Base-by-base conservation (phyloP, 2,888 invertebrate species). In the Phyllotreta striolata region DNA sequence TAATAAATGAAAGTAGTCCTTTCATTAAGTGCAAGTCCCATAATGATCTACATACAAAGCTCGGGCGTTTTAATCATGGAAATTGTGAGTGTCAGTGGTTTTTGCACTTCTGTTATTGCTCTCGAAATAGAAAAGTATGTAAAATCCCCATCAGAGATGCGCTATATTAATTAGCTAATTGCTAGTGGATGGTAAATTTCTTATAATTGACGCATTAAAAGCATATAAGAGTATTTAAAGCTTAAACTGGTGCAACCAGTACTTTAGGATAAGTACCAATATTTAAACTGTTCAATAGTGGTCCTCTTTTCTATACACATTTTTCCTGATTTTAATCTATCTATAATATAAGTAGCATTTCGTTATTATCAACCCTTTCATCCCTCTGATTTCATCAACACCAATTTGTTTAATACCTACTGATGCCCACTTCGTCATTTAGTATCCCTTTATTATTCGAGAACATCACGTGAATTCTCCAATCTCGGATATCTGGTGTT, bases 1-100 rank as follows among this genome's bases (percentile, higher is more conserved):
- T 51, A 34, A 59, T 43, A 59, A 51, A 59, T 59, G 59, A 37
- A 41, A 59, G 59, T 59, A 59, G 51, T 41, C 43, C 52, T 59
- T 51, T 59, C 59, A 59, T 59, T 51, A 51, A 59, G 39, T 59
- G 10, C 37, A 49, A 38, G 38, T 57, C 34, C 47, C 34, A 24
- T 10, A 49, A n/a, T 51, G 51, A 51, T 49, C 49, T 47, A 49
- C 35, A 49, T 49, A n/a, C 35, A 49, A 49, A 34, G 49, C n/a
- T 34, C 10, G 6, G 49, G 34, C 49, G 49, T 49, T 49, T 49
- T 49, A 49, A 49, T 49, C 49, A 49, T 12, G 49, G 35, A 49
- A 49, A 49, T 49, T 35, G 49, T 37, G 35, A 35, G 49, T 49
- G 49, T 49, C 49, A 35, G 49, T 49, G 49, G 49, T 49, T 49